A percentile compares a stretch with the other conserved stretches of the same genome.
Evolutionary conservation across 2,113 vertebrate species (phyloP).

Genomic region (Pholis gunnellus): DNA sequence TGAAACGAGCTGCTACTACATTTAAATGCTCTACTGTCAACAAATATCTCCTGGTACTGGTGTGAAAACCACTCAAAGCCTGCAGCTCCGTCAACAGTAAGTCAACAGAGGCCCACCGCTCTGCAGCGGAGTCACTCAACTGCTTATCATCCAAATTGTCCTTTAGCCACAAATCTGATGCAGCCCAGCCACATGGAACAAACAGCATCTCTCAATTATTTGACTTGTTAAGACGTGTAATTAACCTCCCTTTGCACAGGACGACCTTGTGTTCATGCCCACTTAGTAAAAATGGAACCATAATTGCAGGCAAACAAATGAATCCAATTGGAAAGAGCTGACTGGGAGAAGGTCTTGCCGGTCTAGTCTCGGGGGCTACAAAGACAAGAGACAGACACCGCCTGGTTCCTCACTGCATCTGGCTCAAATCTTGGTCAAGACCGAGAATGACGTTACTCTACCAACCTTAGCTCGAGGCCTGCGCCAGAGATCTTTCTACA

Average conservation of each 20-base stretch:
- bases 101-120: background rate
- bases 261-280: constrained; percentile 46
- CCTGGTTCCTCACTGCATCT: constrained; percentile 63
- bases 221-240: constrained; percentile 35
- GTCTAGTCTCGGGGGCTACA: constrained; percentile 26
- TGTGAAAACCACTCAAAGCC: constrained; percentile 26
- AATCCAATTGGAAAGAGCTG: constrained; percentile 53
- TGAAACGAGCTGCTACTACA: constrained; percentile 18
- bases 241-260: constrained; percentile 43
- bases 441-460: constrained; percentile 70
- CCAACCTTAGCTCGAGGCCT: constrained; percentile 61
- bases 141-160: constrained; percentile 24
- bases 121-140: background rate
- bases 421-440: constrained; percentile 68
- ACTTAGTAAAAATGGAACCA: constrained; percentile 64
- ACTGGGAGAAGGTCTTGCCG: constrained; percentile 14
- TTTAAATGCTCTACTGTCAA: constrained; percentile 45
- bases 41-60: constrained; percentile 2
- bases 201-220: constrained; percentile 35
- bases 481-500: constrained; percentile 57
- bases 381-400: constrained; percentile 40
- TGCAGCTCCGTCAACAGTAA: background rate
- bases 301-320: constrained; percentile 57
- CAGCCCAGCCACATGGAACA: background rate
- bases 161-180: constrained; percentile 17